These are phyloP conservation scores for Cladorhizidae sp. DNA, from an alignment of 37 sponge, comb jelly and placozoan species.

Conservation along the genomic window DNA sequence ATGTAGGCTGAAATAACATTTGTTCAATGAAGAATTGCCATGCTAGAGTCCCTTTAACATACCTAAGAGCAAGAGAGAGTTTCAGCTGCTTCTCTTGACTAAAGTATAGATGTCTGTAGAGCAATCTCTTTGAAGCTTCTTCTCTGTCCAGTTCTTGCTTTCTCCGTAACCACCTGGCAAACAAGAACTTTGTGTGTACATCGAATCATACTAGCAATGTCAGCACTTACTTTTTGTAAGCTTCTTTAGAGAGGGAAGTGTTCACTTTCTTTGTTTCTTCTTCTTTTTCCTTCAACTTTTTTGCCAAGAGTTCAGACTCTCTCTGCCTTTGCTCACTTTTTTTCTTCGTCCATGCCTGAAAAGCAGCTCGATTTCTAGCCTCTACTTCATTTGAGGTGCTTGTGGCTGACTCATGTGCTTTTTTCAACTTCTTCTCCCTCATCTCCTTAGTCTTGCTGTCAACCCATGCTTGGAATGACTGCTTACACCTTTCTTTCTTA, in stretches of 20 bases:
- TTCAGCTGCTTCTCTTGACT: conserved; percentile 14
- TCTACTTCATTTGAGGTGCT: too few species aligned
- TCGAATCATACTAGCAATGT: too few species aligned
- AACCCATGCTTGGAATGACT: conserved; percentile 52
- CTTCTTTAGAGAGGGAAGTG: conserved; percentile 9
- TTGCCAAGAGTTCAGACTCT: too few species aligned
- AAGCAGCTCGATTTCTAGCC: too few species aligned
- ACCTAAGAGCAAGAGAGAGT: background rate
- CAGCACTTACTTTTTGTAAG: conserved; percentile 37
- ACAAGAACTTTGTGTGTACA: background rate
- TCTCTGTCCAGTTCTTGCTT: conserved; percentile 42
- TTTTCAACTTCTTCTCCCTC: background rate
- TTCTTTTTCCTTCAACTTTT: conserved; percentile 2
- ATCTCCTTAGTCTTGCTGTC: conserved; percentile 25
- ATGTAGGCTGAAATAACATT: too few species aligned
- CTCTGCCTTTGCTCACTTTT: background rate
- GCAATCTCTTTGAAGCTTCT: conserved; percentile 13
- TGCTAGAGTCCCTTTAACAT: too few species aligned
- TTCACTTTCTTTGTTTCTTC: conserved; percentile 7
- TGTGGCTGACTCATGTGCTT: too few species aligned
- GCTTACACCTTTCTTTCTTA: conserved; percentile 16
- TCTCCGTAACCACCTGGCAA: conserved; percentile 48
- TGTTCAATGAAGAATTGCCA: too few species aligned
- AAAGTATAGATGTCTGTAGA: conserved; percentile 29
- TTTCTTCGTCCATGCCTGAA: background rate